phyloP scores from a whole-genome alignment of 2,113 vertebrate genomes.

The Pogonocichla stellata region DNA sequence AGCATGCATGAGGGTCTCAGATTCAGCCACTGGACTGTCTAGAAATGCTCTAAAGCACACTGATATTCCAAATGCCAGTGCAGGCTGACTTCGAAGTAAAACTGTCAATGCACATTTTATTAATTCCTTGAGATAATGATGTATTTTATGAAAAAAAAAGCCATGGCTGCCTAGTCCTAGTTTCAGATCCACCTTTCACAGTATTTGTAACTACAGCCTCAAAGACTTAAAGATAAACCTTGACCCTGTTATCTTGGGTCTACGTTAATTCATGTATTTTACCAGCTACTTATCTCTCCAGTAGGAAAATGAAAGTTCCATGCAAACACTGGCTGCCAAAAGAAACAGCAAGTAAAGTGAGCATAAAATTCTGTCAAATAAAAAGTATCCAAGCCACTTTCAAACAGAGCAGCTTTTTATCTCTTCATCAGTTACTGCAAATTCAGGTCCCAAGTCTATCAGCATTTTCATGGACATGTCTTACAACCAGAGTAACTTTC shows the following conservation, averaged over 20 bases:
- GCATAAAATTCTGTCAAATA: neutral
- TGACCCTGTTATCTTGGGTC: slow-evolving; percentile 12
- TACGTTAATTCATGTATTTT: neutral
- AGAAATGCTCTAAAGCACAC: neutral
- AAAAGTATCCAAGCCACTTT: neutral
- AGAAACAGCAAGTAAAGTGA: neutral
- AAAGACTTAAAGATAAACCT: slow-evolving; percentile 24
- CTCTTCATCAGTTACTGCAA: neutral
- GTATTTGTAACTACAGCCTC: neutral
- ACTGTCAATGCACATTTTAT: neutral
- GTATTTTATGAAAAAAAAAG: neutral
- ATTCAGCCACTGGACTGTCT: neutral
- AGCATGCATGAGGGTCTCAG: neutral
- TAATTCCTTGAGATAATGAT: neutral
- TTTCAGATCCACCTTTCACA: neutral
- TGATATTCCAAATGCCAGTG: neutral
- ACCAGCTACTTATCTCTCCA: neutral
- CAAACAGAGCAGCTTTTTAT: neutral
- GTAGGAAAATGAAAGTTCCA: neutral
- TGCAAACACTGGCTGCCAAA: neutral
- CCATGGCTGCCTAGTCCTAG: neutral
- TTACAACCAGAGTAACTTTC: neutral
- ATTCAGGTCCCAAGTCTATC: neutral
- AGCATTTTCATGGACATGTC: neutral
- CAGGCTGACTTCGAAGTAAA: neutral